phyloP scores from a whole-genome alignment of 2,888 invertebrate genomes.

The Athalia rosae region DNA sequence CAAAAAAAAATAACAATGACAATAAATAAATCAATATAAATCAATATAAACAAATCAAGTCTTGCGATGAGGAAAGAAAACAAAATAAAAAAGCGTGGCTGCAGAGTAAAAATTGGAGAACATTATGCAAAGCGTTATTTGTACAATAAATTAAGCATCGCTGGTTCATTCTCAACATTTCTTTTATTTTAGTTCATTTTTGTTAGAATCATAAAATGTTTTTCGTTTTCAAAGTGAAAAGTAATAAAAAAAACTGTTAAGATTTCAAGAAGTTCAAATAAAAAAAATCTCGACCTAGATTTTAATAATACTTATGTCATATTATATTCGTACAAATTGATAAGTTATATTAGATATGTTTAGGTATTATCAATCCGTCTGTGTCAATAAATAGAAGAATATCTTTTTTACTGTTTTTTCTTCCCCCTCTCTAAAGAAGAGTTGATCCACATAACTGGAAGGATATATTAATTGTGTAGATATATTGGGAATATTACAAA shows the following conservation, averaged over 20 bases:
- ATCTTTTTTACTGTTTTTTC: not conserved
- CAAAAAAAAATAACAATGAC: too few relatives aligned
- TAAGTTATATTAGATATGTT: conserved; percentile 56
- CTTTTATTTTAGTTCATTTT: too few relatives aligned
- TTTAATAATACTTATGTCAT: conserved; percentile 57
- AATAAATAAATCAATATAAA: too few relatives aligned
- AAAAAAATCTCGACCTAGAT: conserved; percentile 46
- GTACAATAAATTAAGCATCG: conserved; percentile 45
- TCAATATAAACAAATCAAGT: too few relatives aligned
- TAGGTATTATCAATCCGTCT: conserved; percentile 54
- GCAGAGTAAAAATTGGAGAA: too few relatives aligned
- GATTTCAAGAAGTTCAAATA: too few relatives aligned
- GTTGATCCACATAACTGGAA: not conserved
- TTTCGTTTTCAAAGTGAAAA: not conserved
- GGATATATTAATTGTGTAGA: too few relatives aligned
- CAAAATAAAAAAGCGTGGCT: too few relatives aligned
- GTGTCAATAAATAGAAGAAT: conserved; percentile 19
- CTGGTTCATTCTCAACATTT: conserved; percentile 42
- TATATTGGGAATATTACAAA: too few relatives aligned
- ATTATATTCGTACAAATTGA: conserved; percentile 50
- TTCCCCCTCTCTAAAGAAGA: not conserved
- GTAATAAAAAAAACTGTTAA: not conserved
- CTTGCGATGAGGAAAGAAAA: too few relatives aligned
- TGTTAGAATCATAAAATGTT: not conserved
- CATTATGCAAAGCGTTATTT: conserved; percentile 26